Conservation (phyloP, 2,888 invertebrate genomes). For the Hesperia comma region DNA sequence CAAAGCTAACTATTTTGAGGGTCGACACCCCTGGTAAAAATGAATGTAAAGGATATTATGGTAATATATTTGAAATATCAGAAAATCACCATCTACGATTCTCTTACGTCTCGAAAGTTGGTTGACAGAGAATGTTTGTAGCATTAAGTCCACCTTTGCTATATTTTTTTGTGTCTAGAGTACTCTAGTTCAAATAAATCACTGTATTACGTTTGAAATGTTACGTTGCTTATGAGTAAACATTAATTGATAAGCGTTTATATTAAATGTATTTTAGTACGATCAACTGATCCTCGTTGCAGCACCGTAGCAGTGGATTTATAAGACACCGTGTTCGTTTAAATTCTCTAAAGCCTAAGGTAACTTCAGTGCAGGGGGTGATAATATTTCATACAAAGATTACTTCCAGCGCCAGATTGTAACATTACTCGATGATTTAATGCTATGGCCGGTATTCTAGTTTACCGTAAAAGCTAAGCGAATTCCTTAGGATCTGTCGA, state of each 20-base stretch:
- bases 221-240: not conserved
- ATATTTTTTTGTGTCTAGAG: too few relatives aligned
- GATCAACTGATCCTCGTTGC: not conserved
- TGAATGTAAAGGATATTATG: too few relatives aligned
- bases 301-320: not conserved
- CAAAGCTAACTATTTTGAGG: too few relatives aligned
- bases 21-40: too few relatives aligned
- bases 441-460: conserved; percentile 5
- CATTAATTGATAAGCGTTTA: not conserved
- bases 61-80: too few relatives aligned
- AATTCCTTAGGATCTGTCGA: not conserved
- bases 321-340: conserved; percentile 12
- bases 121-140: too few relatives aligned
- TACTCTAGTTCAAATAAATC: too few relatives aligned
- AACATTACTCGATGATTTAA: conserved; percentile 18
- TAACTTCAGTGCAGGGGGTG: conserved; percentile 6
- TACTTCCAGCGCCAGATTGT: conserved; percentile 8
- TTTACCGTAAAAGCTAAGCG: not conserved
- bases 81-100: too few relatives aligned
- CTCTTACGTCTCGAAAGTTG: too few relatives aligned
- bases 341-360: conserved; percentile 16
- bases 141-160: too few relatives aligned
- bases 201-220: not conserved
- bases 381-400: conserved; percentile 19
- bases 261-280: not conserved